These are phyloP conservation scores for Sesia bembeciformis DNA, from an alignment of 2,888 invertebrate genomes.

Conservation along the genomic window DNA sequence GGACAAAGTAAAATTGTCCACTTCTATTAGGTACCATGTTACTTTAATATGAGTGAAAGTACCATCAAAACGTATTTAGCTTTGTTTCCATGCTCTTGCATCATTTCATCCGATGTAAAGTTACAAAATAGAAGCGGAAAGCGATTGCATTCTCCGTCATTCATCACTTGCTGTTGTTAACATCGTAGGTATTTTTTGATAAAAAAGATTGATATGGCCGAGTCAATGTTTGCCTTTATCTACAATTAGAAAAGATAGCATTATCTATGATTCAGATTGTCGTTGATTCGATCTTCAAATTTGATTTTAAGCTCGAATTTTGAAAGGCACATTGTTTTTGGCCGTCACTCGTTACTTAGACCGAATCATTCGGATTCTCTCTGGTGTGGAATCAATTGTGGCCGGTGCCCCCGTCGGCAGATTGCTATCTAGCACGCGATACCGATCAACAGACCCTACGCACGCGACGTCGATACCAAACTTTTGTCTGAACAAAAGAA, in stretches of 20 bases:
- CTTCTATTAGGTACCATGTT: constrained; percentile 8
- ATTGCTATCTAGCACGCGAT: constrained; percentile 66
- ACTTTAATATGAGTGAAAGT: constrained; percentile 15
- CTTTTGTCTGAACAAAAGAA: constrained; percentile 38
- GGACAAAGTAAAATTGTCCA: constrained; percentile 3
- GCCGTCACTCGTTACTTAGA: not conserved
- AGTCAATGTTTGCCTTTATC: not conserved
- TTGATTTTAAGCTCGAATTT: not conserved
- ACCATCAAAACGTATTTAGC: constrained; percentile 21
- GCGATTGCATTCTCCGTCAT: not conserved
- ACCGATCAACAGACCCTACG: constrained; percentile 56
- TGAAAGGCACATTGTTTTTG: not conserved
- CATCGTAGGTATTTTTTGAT: constrained; percentile 8
- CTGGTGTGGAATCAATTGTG: constrained; percentile 53
- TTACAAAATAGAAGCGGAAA: not conserved
- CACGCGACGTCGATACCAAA: constrained; percentile 45
- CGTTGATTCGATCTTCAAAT: not conserved
- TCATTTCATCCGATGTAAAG: not conserved
- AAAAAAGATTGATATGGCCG: not conserved
- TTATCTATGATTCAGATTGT: not conserved
- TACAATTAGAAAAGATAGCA: not conserved
- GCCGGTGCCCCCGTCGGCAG: constrained; percentile 50
- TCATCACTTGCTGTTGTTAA: constrained; percentile 8
- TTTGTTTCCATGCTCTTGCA: constrained; percentile 10
- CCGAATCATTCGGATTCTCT: not conserved